Base-by-base conservation (phyloP, 2,113 vertebrate species). In the Pseudonaja textilis region DNA sequence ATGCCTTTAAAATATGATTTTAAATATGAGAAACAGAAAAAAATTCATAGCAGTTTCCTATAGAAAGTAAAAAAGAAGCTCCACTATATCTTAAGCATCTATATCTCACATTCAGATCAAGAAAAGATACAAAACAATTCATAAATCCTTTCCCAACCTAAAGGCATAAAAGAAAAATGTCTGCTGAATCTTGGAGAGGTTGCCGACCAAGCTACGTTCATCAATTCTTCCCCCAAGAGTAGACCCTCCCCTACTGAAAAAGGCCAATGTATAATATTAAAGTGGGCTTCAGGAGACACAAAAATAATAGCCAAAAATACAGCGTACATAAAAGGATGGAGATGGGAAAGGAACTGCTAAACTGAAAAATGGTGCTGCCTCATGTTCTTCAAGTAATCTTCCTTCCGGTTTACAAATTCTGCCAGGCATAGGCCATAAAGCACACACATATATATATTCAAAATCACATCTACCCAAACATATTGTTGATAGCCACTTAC, bases 161-260 rank as follows among this genome's bases (percentile, higher is more conserved):
- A 96, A 95, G 93, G 95, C 92, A 93, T 96, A 94, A 94, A 96
- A 29, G 88, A 93, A 96, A 96, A 95, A 92, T 87, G 45, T 94
- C 2, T 23, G 81, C 42, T 25, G 92, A 93, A 92, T 95, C 57
- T 69, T 47, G 74, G 39, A 91, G 95, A 93, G 9, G 88, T 93
- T 16, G 90, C 57, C 93, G 91, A 61, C 94, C 91, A 89, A 92
- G 91, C 22, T 89, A 92, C 96, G 94, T 96, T 95, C 95, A 95
- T 96, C 95, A 95, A 10, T 95, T 93, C 7, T 16, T 29, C 85
- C 91, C 92, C 90, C 50, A 91, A 87, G 0, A 90, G 93, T 91
- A 96, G 91, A 93, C 94, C 93, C 93, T 0, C 89, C 23, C 47
- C 55, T 90, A 89, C 0, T 94, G 7, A 81, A 81, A 93, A 89